phyloP scores from a whole-genome alignment of 2,113 vertebrate species.

The Laticauda colubrina region DNA sequence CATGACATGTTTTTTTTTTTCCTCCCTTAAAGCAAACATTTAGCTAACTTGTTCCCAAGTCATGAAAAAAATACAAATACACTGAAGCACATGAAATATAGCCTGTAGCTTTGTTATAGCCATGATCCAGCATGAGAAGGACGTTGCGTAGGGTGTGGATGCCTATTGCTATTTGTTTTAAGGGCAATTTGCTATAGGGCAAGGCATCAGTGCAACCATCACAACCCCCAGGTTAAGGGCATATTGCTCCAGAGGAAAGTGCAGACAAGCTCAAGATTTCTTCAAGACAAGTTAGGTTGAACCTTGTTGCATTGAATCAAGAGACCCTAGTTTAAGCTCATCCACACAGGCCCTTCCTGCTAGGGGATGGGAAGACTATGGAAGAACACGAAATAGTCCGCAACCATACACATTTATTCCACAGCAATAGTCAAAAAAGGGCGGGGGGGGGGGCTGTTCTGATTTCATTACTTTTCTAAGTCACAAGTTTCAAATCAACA shows the following conservation, averaged over 20 bases:
- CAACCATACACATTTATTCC: neutral
- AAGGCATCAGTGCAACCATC: constrained; percentile 16
- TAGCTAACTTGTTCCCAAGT: neutral
- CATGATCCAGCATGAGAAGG: neutral
- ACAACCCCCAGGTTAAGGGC: constrained; percentile 1
- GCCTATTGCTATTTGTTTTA: constrained; percentile 29
- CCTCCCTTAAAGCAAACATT: neutral
- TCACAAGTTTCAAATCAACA: neutral
- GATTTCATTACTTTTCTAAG: neutral
- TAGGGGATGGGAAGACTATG: neutral
- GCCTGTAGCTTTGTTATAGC: neutral
- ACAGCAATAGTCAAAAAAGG: neutral
- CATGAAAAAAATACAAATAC: neutral
- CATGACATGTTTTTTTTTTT: neutral
- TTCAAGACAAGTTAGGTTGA: neutral
- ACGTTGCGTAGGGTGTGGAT: neutral
- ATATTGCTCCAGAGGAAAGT: constrained; percentile 18
- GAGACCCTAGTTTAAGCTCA: neutral
- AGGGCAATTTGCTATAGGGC: constrained; percentile 7
- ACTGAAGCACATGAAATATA: neutral
- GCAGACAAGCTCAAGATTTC: neutral
- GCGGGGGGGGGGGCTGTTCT: neutral
- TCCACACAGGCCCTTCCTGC: neutral
- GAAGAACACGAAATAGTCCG: neutral
- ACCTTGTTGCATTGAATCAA: neutral